Evolutionary conservation across 1,140 invertebrate species (phyloP), one percentile per base, ranked within the genome.

Genomic region (Ericerus pela): DNA sequence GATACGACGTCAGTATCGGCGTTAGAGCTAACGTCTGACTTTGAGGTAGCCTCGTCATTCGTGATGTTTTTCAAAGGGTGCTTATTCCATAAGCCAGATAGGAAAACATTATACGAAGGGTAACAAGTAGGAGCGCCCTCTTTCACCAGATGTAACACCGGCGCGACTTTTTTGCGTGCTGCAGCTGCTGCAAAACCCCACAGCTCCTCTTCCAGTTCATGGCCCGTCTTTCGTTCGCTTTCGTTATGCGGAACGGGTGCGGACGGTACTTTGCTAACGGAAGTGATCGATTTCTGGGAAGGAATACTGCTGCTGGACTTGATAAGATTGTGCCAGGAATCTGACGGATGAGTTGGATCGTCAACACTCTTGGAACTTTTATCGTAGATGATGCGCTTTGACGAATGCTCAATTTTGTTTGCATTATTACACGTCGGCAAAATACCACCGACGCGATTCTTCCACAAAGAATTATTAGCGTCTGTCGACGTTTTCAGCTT

Each of bases 171-270:
- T 38, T 53, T 58, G 22, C 43, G 22, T 4, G 57, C 75, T 12
- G 75, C 76, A 3, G 75, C 76, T 0, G 84, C 84, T 1, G 84
- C 84, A 68, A 87, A 87, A 0, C 84, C 84, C 85, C 85, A 87
- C 12, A 78, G 76, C 57, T 75, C 74, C 28, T 81, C 43, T 11
- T 10, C 22, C 6, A 29, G n/a, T n/a, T n/a, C n/a, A n/a, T n/a
- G n/a, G 29, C n/a, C 14, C 14, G 10, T 16, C 14, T 53, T 27
- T 6, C 8, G 5, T 6, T 6, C 37, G 37, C n/a, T 41, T 41
- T 16, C 6, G 6, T 29, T 2, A 31, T 18, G 14, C 6, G 18
- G 20, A 30, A n/a, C 51, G 51, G 22, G 14, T 12, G 6, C 27
- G 22, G 10, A 16, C 37, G 22, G 5, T 5, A 24, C 14, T 38